Base-by-base conservation (phyloP, 1,140 invertebrate genomes). In the Danaus plexippus region DNA sequence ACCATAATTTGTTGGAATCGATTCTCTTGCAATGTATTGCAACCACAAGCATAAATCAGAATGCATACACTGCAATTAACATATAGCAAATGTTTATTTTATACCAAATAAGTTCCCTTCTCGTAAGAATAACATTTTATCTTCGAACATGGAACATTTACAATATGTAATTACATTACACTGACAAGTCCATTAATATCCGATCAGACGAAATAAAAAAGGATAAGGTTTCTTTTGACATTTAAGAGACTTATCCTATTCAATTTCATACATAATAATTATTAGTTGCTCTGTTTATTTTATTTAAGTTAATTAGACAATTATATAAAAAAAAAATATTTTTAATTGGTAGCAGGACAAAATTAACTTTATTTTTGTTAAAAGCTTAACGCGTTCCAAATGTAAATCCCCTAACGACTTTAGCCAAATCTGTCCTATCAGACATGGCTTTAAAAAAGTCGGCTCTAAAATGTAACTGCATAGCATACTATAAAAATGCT, bases 111-210 rank as follows among this genome's bases (percentile, higher is more conserved):
- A 73, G 69, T 70, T 72, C 57, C 59, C 51, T 69, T 67, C 59
- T 54, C 57, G 55, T 49, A 69, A 75, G 78, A 80, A 78, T 77
- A 76, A 75, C 67, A 71, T 76, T 80, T 83, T 78, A 80, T 81
- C 75, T 73, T 54, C 44, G 50, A 72, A 73, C 73, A 62, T 47
- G 52, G 69, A 67, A 71, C 77, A 80, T 81, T 81, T 81, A 84
- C 81, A 75, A 84, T 81, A n/a, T n/a, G n/a, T n/a, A 81, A 84
- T 80, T 78, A 84, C 73, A 80, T 80, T 71, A 77, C 69, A 71
- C 59, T 80, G 78, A 80, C 80, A 75, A 69, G 67, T 55, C 71
- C 67, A 80, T 80, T 79, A 79, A 80, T 83, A 75, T 75, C 64
- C 63, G 66, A 77, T 77, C 68, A 60, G 59, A 65, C 11, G 13